Percentiles rank a stretch among this genome's conserved stretches.
These are phyloP conservation scores for Formica exsecta DNA, from an alignment of 1,140 invertebrate species.

Conservation along the genomic window DNA sequence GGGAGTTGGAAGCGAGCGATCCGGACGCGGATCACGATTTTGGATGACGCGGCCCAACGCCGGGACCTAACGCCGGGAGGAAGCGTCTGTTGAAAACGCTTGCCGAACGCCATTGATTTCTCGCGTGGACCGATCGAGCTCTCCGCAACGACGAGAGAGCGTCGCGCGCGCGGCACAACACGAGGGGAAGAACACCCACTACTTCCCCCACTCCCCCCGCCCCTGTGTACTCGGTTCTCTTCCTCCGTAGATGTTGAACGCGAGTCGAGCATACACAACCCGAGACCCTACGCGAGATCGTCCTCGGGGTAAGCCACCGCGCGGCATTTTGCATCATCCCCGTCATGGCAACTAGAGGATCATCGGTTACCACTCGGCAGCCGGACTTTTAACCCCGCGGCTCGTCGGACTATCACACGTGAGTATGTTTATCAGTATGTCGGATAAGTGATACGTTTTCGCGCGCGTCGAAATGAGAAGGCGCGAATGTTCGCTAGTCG, in stretches of 20 bases:
- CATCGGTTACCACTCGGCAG: constrained; percentile 72
- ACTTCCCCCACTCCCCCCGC: background rate
- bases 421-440: constrained; percentile 70
- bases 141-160: constrained; percentile 9
- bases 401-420: constrained; percentile 76
- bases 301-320: constrained; percentile 21
- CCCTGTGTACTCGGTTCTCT: too few relatives aligned
- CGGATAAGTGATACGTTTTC: background rate
- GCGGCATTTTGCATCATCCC: constrained; percentile 50
- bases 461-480: background rate
- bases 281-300: background rate
- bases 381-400: constrained; percentile 71
- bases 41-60: background rate
- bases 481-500: background rate
- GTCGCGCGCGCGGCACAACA: constrained; percentile 49
- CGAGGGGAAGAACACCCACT: constrained; percentile 56
- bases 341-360: constrained; percentile 81
- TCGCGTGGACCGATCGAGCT: constrained; percentile 59
- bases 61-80: background rate
- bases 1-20: background rate
- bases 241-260: constrained; percentile 63
- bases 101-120: constrained; percentile 73
- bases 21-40: background rate
- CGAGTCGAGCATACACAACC: constrained; percentile 3
- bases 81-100: constrained; percentile 29